A percentile compares a stretch with the other conserved stretches of the same genome.
Evolutionary conservation across 2,797 vertebrate species (phyloP).

Genomic region (Myoxocephalus aenaeus): DNA sequence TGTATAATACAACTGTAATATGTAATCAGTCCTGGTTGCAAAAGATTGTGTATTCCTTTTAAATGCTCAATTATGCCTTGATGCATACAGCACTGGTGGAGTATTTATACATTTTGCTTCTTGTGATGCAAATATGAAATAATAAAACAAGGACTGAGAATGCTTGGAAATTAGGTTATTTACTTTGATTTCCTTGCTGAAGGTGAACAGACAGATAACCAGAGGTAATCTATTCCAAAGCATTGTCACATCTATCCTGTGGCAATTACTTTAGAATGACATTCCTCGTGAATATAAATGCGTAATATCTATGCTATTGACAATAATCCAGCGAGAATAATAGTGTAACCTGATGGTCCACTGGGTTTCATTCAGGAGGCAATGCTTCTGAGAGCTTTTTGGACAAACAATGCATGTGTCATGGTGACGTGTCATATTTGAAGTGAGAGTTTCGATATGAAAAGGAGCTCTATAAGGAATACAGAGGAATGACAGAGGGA

Average conservation of each 20-base stretch:
- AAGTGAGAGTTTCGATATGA: constrained; percentile 7
- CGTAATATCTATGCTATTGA: background rate
- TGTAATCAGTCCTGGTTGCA: background rate
- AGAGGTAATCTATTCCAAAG: constrained; percentile 15
- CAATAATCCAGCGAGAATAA: constrained; percentile 29
- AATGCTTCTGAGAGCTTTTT: constrained; percentile 24
- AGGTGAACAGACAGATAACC: constrained; percentile 19
- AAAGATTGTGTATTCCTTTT: background rate
- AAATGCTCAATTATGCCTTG: background rate
- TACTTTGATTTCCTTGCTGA: constrained; percentile 21
- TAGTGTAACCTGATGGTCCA: constrained; percentile 9
- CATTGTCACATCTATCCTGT: background rate
- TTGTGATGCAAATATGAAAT: constrained; percentile 30
- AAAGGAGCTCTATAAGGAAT: background rate
- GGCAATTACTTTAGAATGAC: constrained; percentile 23
- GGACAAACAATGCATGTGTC: constrained; percentile 11
- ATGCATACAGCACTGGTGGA: background rate
- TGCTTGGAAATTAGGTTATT: background rate
- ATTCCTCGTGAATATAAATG: constrained; percentile 26
- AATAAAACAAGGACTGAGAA: background rate
- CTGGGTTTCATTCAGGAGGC: constrained; percentile 18
- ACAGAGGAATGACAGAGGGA: background rate
- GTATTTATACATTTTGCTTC: background rate
- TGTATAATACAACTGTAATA: background rate
- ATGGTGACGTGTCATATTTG: constrained; percentile 15